Percentiles rank a stretch among this genome's conserved stretches.
These are phyloP conservation scores for Spheniscus mendiculus DNA, from an alignment of 2,113 vertebrate genomes.

Conservation along the genomic window DNA sequence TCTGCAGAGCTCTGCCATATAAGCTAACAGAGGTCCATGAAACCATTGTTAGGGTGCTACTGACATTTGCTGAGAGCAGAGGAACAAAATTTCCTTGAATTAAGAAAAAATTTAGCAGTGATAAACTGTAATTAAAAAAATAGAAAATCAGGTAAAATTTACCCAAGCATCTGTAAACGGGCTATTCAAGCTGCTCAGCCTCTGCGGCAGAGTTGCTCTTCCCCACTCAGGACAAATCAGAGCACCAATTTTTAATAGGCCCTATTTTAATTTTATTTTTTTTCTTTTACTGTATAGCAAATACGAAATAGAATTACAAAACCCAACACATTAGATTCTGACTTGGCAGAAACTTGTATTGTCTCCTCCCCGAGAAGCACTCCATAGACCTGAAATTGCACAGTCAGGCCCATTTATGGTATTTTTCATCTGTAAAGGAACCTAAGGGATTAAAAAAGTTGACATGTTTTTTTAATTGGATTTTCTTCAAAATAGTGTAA, in stretches of 20 bases:
- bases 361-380: not conserved
- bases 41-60: not conserved
- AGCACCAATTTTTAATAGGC: not conserved
- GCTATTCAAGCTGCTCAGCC: not conserved
- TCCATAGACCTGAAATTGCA: not conserved
- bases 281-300: not conserved
- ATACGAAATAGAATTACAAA: not conserved
- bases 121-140: not conserved
- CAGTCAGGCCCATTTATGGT: slow-evolving; percentile 10
- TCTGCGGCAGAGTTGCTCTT: not conserved
- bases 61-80: not conserved
- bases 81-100: not conserved
- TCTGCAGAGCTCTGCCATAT: not conserved
- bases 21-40: not conserved
- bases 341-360: not conserved
- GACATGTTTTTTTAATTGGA: not conserved
- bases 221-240: not conserved
- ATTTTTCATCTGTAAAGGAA: not conserved
- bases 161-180: not conserved
- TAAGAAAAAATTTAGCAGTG: not conserved
- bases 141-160: not conserved
- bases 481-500: slow-evolving; percentile 2
- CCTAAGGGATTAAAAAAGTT: not conserved
- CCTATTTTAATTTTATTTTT: not conserved
- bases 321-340: not conserved